Conservation (phyloP, 2,113 vertebrate species). For the Myiozetetes cayanensis region DNA sequence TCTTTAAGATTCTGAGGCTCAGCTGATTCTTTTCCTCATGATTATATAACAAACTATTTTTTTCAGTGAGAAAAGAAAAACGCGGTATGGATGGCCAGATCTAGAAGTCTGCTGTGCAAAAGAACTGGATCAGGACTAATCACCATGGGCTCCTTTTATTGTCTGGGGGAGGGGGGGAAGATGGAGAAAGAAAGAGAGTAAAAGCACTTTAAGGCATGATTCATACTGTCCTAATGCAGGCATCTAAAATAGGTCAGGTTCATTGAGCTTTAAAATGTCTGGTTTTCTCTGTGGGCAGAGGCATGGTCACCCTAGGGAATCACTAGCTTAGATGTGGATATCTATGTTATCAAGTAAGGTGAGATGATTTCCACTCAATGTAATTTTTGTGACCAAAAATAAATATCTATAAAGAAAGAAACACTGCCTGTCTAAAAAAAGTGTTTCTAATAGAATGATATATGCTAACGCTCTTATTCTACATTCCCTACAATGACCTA, state of each 20-base stretch:
- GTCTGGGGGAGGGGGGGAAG: background rate
- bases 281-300: background rate
- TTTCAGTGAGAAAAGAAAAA: background rate
- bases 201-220: slow-evolving; percentile 3
- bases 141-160: background rate
- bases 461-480: background rate
- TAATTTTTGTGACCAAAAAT: slow-evolving; percentile 14
- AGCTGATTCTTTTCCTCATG: background rate
- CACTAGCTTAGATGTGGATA: background rate
- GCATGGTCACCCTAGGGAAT: background rate
- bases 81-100: background rate
- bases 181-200: background rate
- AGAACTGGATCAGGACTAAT: background rate
- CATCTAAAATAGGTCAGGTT: slow-evolving; percentile 36
- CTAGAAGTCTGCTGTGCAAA: background rate
- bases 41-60: background rate
- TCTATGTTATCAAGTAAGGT: background rate
- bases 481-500: background rate
- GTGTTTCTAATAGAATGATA: background rate
- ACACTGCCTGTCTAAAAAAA: background rate
- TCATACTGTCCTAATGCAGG: background rate
- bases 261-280: slow-evolving; percentile 6
- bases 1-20: background rate
- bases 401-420: slow-evolving; percentile 21
- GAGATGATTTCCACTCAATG: background rate